Percentiles rank a stretch among this genome's conserved stretches.
Evolutionary conservation across 2,888 invertebrate genomes (phyloP).

Genomic region (Apotomis betuletana): DNA sequence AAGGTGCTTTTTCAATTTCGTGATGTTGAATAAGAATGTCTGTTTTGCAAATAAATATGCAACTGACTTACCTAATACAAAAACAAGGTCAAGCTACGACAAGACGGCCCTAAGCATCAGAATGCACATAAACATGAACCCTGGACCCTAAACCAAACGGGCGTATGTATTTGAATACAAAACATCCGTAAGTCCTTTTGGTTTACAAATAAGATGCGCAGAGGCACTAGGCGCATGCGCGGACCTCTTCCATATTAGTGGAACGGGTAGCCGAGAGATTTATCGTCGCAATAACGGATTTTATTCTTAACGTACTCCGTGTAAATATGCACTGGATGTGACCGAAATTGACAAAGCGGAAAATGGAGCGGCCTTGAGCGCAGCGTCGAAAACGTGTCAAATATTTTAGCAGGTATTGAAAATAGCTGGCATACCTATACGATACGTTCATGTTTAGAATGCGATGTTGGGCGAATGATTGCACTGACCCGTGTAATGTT

Average conservation of each 20-base stretch:
- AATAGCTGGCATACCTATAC: slow-evolving; percentile 8
- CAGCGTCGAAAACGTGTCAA: slow-evolving; percentile 10
- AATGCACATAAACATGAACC: slow-evolving; percentile 5
- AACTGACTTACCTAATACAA: neutral
- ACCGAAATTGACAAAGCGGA: slow-evolving; percentile 45
- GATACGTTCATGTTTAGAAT: neutral
- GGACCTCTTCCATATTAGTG: slow-evolving; percentile 60
- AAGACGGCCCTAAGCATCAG: slow-evolving; percentile 8
- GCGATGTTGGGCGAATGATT: neutral
- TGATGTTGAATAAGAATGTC: no score
- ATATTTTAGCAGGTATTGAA: slow-evolving; percentile 18
- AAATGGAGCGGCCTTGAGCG: slow-evolving; percentile 23
- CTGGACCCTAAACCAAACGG: neutral
- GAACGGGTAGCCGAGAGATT: slow-evolving; percentile 70
- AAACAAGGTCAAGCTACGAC: slow-evolving; percentile 6
- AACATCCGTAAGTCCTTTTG: neutral
- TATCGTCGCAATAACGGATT: slow-evolving; percentile 60
- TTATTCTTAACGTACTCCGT: slow-evolving; percentile 61
- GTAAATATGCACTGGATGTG: slow-evolving; percentile 55
- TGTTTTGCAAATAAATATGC: neutral
- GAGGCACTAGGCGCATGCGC: slow-evolving; percentile 51
- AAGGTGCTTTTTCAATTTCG: neutral
- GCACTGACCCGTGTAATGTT: neutral
- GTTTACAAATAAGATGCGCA: neutral
- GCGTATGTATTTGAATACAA: neutral